A percentile compares a stretch with the other conserved stretches of the same genome.
These are phyloP conservation scores for Steatocranus sp. DNA, from an alignment of 2,797 vertebrate species.

Conservation along the genomic window DNA sequence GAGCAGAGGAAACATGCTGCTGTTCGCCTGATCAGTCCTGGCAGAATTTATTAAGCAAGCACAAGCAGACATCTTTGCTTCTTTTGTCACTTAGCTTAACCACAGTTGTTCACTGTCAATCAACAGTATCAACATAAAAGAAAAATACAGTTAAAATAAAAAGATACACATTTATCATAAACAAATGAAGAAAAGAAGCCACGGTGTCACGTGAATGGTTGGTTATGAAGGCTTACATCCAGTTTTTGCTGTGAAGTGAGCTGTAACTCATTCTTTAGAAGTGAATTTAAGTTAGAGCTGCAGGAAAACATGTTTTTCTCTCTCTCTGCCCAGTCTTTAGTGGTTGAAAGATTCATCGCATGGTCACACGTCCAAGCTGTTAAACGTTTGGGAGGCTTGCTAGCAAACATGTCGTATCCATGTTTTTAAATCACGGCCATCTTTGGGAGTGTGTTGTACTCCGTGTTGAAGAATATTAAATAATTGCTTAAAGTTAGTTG, in stretches of 20 bases:
- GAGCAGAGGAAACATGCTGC: not conserved
- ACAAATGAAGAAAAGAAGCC: not conserved
- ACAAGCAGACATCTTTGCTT: not conserved
- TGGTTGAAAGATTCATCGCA: not conserved
- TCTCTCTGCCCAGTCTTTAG: rapidly evolving
- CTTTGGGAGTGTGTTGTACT: not conserved
- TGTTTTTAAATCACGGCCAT: not conserved
- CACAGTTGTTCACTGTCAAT: not conserved
- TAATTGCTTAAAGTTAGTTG: not conserved
- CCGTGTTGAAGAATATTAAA: not conserved
- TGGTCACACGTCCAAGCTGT: not conserved
- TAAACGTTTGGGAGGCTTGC: rapidly evolving
- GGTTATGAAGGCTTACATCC: not conserved
- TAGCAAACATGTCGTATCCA: not conserved
- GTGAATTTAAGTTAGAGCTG: not conserved
- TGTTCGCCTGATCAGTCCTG: not conserved
- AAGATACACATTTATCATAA: not conserved
- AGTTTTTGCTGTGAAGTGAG: not conserved
- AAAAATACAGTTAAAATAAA: not conserved
- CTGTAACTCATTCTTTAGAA: rapidly evolving
- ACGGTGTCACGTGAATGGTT: not conserved
- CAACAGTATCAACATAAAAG: not conserved
- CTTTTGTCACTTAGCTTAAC: not conserved
- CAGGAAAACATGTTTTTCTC: not conserved
- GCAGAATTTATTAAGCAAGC: not conserved